Evolutionary conservation across 2,888 invertebrate genomes (phyloP).

Genomic region (Dicyrtoma fusca): DNA sequence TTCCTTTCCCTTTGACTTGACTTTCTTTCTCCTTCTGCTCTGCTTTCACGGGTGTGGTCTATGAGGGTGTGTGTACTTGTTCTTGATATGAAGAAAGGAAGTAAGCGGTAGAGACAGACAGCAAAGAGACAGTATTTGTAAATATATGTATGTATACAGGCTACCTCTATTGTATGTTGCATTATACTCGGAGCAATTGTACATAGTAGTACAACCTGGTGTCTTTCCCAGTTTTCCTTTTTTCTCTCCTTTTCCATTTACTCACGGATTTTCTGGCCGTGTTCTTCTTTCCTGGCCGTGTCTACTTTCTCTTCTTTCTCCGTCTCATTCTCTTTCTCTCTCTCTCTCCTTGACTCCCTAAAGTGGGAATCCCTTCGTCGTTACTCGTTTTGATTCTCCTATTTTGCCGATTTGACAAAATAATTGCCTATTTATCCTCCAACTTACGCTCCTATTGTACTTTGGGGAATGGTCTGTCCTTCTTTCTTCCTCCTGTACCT

Average conservation of each 20-base stretch:
- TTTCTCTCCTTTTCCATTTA: slow-evolving; percentile 14
- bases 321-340: too few species aligned
- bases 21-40: slow-evolving; percentile 5
- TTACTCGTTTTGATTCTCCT: slow-evolving; percentile 49
- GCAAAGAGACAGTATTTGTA: too few species aligned
- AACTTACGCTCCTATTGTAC: slow-evolving; percentile 54
- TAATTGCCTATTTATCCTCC: slow-evolving; percentile 58
- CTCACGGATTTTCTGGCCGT: slow-evolving; percentile 18
- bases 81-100: background rate
- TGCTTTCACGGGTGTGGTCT: slow-evolving; percentile 8
- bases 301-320: slow-evolving; percentile 28
- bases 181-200: too few species aligned
- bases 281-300: background rate
- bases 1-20: slow-evolving; percentile 22
- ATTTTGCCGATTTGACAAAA: slow-evolving; percentile 56
- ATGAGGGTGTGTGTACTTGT: slow-evolving; percentile 15
- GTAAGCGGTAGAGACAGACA: too few species aligned
- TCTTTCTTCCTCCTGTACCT: slow-evolving; percentile 9
- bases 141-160: too few species aligned
- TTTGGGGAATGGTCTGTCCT: slow-evolving; percentile 50
- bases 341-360: slow-evolving; percentile 17
- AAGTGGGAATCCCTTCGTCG: slow-evolving; percentile 41
- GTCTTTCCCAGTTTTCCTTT: slow-evolving; percentile 12
- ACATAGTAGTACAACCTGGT: slow-evolving; percentile 8
- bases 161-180: too few species aligned